These are phyloP conservation scores for Heliconius melpomene DNA, from an alignment of 1,140 invertebrate species.

Conservation along the genomic window DNA sequence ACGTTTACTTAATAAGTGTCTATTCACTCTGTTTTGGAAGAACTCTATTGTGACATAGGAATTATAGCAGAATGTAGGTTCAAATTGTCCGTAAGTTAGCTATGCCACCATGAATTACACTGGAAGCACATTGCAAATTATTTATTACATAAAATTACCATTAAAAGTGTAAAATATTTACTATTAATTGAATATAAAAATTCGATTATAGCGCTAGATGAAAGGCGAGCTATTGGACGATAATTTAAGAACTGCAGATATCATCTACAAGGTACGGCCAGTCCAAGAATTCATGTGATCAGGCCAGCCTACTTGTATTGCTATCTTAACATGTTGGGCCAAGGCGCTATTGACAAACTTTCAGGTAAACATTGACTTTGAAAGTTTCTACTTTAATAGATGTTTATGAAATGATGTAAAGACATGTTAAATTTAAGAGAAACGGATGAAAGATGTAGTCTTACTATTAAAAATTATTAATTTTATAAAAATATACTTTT, in stretches of 20 bases:
- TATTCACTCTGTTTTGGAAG: no score
- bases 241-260: slow-evolving; percentile 78
- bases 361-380: not conserved
- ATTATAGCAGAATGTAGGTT: no score
- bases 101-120: not conserved
- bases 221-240: slow-evolving; percentile 53
- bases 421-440: not conserved
- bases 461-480: no score
- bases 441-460: no score
- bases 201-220: slow-evolving; percentile 62
- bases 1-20: no score
- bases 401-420: not conserved
- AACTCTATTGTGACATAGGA: no score
- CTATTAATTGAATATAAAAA: slow-evolving; percentile 22
- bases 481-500: not conserved
- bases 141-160: not conserved
- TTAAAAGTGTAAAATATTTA: not conserved
- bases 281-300: slow-evolving; percentile 74
- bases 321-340: not conserved
- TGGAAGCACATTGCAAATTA: not conserved
- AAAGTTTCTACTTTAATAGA: not conserved
- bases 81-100: no score
- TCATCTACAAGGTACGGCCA: slow-evolving; percentile 71
- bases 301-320: not conserved
- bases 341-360: not conserved